Conservation (phyloP, 2,888 invertebrate species). For the Scaptodrosophila latifasciaeformis region DNA sequence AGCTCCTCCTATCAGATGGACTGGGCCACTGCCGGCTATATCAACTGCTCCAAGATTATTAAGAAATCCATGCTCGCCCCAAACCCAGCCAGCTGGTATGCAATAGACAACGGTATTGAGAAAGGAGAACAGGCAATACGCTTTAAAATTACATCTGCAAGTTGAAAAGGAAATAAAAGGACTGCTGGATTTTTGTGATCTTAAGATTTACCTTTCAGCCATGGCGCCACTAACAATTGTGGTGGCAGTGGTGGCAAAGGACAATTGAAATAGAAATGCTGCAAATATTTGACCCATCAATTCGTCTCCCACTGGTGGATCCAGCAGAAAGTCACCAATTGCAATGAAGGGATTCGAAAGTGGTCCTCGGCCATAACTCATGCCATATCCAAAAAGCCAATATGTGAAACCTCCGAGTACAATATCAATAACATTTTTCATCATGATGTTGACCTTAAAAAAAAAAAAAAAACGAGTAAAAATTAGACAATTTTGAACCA, state of each 20-base stretch:
- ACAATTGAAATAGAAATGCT: conserved; percentile 91
- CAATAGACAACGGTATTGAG: conserved; percentile 93
- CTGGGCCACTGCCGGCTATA: conserved; percentile 93
- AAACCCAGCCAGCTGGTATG: conserved; percentile 95
- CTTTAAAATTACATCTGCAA: conserved; percentile 88
- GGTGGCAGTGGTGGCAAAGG: conserved; percentile 90
- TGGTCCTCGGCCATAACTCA: conserved; percentile 87
- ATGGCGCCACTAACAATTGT: conserved; percentile 96
- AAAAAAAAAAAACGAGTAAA: too few species aligned
- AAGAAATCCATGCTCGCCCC: conserved; percentile 92
- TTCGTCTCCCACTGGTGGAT: conserved; percentile 83
- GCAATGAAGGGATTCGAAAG: conserved; percentile 88
- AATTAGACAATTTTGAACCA: too few species aligned
- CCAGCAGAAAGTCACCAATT: conserved; percentile 87
- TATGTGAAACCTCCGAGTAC: conserved; percentile 91
- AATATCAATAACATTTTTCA: conserved; percentile 96
- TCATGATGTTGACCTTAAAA: conserved; percentile 99
- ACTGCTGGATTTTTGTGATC: not conserved
- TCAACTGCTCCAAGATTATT: conserved; percentile 90
- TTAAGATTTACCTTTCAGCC: conserved; percentile 85
- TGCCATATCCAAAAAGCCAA: conserved; percentile 95
- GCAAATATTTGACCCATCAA: conserved; percentile 91
- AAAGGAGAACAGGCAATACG: conserved; percentile 92
- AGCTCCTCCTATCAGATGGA: conserved; percentile 88
- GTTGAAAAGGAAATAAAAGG: not conserved